These are phyloP conservation scores for Hipparchia semele DNA, from an alignment of 2,888 invertebrate genomes.

Conservation along the genomic window DNA sequence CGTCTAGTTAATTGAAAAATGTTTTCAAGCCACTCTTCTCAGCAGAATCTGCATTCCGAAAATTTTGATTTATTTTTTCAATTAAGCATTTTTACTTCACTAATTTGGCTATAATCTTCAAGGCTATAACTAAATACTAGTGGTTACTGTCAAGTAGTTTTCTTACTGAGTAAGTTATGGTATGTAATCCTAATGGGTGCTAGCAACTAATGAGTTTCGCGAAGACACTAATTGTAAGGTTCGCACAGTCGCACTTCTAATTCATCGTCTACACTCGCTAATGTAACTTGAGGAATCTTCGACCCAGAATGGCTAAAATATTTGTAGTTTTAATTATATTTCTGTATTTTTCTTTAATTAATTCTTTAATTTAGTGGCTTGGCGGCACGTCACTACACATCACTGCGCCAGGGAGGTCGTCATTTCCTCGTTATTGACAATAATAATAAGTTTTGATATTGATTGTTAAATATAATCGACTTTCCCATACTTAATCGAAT, in stretches of 20 bases:
- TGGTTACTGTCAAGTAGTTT: neutral
- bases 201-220: neutral
- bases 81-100: too few relatives aligned
- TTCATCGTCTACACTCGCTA: slow-evolving; percentile 7
- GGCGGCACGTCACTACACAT: too few relatives aligned
- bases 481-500: slow-evolving; percentile 23
- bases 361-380: too few relatives aligned
- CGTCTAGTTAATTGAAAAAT: too few relatives aligned
- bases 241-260: neutral
- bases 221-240: slow-evolving; percentile 9
- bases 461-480: slow-evolving; percentile 8
- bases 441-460: neutral
- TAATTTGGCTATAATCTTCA: too few relatives aligned
- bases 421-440: too few relatives aligned
- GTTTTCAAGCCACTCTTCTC: too few relatives aligned
- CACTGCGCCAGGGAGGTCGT: too few relatives aligned
- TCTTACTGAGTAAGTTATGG: neutral
- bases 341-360: neutral
- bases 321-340: neutral
- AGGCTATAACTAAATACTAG: too few relatives aligned
- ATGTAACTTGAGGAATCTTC: neutral
- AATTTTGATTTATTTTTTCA: too few relatives aligned
- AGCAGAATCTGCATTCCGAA: too few relatives aligned
- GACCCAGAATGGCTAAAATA: neutral
- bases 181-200: neutral